phyloP scores from a whole-genome alignment of 2,888 invertebrate genomes.

The Palloptera scutellata region DNA sequence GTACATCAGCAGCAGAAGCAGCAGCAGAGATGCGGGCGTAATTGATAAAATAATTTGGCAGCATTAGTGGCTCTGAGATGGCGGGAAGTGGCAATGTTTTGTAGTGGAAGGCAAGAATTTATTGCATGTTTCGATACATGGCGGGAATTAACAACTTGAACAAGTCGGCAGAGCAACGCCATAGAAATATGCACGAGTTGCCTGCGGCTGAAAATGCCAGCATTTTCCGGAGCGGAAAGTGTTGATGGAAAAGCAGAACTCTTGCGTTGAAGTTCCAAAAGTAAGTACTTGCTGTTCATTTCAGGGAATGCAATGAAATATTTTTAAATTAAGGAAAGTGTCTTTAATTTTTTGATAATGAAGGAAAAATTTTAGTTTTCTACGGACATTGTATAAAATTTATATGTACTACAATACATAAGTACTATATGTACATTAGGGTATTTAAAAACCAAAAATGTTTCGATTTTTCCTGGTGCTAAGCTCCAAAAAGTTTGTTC shows the following conservation, averaged over 20 bases:
- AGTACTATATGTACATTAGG: too few relatives aligned
- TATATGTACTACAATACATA: too few relatives aligned
- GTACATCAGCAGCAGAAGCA: too few relatives aligned
- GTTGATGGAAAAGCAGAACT: conserved; percentile 1
- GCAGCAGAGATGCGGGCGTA: conserved; percentile 36
- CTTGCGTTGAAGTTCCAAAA: background rate
- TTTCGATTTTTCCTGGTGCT: too few relatives aligned
- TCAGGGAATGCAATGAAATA: too few relatives aligned
- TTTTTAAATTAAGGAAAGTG: too few relatives aligned
- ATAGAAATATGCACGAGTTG: background rate
- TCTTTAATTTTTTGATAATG: too few relatives aligned
- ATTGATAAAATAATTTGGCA: conserved; percentile 38
- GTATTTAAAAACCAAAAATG: too few relatives aligned
- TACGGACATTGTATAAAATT: too few relatives aligned
- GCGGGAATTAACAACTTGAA: conserved; percentile 33
- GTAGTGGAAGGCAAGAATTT: background rate
- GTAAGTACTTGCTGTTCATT: too few relatives aligned
- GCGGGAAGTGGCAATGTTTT: background rate
- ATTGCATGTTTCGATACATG: background rate
- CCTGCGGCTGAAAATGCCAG: background rate
- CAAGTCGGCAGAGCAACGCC: conserved; percentile 30
- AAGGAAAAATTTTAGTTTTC: too few relatives aligned
- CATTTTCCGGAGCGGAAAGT: background rate
- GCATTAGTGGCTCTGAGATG: conserved; percentile 16
- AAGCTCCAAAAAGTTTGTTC: too few relatives aligned